phyloP scores from a whole-genome alignment of 92 coral and sea anemone genomes.

The Heliopora coerulea region DNA sequence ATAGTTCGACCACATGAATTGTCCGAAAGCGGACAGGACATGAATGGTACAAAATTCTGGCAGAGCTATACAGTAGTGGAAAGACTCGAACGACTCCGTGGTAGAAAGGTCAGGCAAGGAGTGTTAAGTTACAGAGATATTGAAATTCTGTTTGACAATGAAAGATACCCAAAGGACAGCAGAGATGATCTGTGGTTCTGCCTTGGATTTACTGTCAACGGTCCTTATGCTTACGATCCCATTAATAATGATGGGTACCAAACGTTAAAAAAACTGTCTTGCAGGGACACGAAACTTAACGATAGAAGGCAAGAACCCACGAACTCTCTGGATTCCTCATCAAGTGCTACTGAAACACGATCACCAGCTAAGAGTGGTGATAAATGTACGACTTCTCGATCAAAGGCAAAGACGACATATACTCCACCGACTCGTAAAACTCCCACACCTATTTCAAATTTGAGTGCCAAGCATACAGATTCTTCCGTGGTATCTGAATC shows the following conservation, averaged over 20 bases:
- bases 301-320: no score
- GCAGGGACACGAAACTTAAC: no score
- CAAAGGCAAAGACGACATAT: background rate
- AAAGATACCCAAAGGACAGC: slow-evolving; percentile 58
- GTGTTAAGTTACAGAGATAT: slow-evolving; percentile 55
- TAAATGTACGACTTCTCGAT: no score
- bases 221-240: slow-evolving; percentile 70
- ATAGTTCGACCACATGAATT: slow-evolving; percentile 36
- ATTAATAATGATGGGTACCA: slow-evolving; percentile 53
- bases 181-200: slow-evolving; percentile 71
- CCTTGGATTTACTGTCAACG: slow-evolving; percentile 59
- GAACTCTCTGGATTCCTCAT: background rate
- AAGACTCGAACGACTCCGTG: slow-evolving; percentile 56
- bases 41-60: slow-evolving; percentile 61
- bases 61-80: slow-evolving; percentile 43
- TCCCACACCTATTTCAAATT: no score
- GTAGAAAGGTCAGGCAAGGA: slow-evolving; percentile 54
- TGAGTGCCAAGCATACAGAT: background rate
- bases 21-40: slow-evolving; percentile 26
- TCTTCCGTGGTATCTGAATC: background rate
- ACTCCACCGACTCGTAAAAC: no score
- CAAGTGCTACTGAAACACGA: slow-evolving; percentile 1
- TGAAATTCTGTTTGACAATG: slow-evolving; percentile 56
- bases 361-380: background rate
- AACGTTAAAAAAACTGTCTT: slow-evolving; percentile 10